Conservation (phyloP, 2,888 invertebrate genomes). For the Caenorhabditis becei region DNA sequence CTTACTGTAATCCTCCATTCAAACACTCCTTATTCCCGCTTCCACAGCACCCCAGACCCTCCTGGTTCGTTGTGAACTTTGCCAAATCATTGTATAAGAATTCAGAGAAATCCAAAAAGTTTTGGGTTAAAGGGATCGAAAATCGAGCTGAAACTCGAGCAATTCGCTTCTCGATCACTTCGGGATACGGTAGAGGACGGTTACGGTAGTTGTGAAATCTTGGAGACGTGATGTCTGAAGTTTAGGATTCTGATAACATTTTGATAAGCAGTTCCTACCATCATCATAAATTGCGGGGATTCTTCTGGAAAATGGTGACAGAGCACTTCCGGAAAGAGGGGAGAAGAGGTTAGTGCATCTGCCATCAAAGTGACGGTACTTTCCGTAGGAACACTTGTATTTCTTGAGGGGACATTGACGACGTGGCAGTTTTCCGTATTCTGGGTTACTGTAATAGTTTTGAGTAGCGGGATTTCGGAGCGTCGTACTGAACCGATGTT, state of each 20-base stretch:
- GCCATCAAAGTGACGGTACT: slow-evolving; percentile 50
- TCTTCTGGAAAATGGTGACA: slow-evolving; percentile 48
- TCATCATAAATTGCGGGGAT: slow-evolving; percentile 53
- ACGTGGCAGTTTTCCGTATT: slow-evolving; percentile 24
- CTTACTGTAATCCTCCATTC: slow-evolving; percentile 37
- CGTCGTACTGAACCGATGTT: too few species aligned
- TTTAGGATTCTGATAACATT: background rate
- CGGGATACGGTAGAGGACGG: slow-evolving; percentile 18
- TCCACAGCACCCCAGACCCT: slow-evolving; percentile 36
- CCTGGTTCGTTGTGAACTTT: slow-evolving; percentile 36
- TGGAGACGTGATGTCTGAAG: slow-evolving; percentile 29
- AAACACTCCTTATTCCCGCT: slow-evolving; percentile 41
- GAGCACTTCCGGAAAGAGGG: slow-evolving; percentile 33
- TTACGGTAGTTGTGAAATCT: slow-evolving; percentile 21
- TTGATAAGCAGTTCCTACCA: slow-evolving; percentile 13
- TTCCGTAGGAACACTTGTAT: slow-evolving; percentile 35
- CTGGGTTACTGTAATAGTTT: slow-evolving; percentile 5
- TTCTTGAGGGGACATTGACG: slow-evolving; percentile 48
- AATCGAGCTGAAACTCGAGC: background rate
- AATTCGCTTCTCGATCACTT: slow-evolving; percentile 29
- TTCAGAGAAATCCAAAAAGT: slow-evolving; percentile 47
- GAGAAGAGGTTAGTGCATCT: slow-evolving; percentile 48
- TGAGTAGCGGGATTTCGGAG: background rate
- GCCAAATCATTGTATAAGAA: slow-evolving; percentile 52
- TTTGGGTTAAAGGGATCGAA: slow-evolving; percentile 17